phyloP scores from a whole-genome alignment of 2,113 vertebrate genomes.

The Tinamus guttatus region DNA sequence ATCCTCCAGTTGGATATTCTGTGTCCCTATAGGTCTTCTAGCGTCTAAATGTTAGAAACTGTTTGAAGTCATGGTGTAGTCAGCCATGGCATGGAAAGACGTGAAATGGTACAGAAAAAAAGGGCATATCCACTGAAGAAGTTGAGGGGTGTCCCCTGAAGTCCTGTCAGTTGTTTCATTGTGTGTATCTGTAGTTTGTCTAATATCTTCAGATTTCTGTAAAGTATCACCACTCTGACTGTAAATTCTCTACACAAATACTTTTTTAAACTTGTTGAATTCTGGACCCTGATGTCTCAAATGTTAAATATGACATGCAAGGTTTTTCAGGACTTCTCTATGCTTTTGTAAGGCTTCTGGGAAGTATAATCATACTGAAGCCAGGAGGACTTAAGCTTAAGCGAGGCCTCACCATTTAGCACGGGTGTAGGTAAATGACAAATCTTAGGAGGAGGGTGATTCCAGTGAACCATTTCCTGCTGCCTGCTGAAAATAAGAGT shows the following conservation, averaged over 20 bases:
- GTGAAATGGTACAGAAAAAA: background rate
- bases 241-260: background rate
- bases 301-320: background rate
- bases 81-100: background rate
- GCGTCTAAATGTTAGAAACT: background rate
- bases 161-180: background rate
- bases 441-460: background rate
- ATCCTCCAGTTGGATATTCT: background rate
- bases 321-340: background rate
- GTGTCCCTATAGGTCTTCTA: background rate
- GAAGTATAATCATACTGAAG: background rate
- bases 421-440: fast-evolving
- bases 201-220: background rate
- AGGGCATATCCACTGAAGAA: background rate
- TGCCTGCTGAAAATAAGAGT: background rate
- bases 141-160: background rate
- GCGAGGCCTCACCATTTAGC: background rate
- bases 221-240: background rate
- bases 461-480: background rate
- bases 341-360: background rate
- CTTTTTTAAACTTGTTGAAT: background rate
- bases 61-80: background rate
- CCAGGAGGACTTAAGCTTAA: background rate
- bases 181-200: background rate
- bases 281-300: fast-evolving